Percentiles rank a stretch among this genome's conserved stretches.
These are phyloP conservation scores for Rhynchonema sp. DNA, from an alignment of 2,888 invertebrate species.

Conservation along the genomic window DNA sequence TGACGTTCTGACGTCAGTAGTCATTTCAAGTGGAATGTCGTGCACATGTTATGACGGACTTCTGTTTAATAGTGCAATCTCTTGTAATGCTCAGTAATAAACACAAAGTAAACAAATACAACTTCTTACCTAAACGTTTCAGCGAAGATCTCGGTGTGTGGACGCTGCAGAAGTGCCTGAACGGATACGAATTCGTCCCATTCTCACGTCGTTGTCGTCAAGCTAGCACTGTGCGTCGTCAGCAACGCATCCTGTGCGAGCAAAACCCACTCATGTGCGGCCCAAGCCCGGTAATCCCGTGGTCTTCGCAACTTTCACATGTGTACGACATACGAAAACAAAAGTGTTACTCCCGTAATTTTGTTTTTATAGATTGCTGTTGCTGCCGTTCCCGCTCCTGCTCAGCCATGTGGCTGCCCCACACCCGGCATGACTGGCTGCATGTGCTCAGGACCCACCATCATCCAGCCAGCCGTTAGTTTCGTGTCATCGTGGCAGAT, in stretches of 20 bases:
- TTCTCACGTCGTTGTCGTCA: conserved; percentile 20
- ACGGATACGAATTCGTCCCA: conserved; percentile 23
- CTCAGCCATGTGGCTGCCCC: conserved; percentile 2
- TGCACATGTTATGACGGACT: too few species aligned
- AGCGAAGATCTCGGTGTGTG: conserved; percentile 25
- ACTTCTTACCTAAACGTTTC: too few species aligned
- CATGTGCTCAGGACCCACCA: background rate
- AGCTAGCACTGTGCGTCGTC: conserved; percentile 17
- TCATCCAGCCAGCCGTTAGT: conserved; percentile 3
- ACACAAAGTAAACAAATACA: too few species aligned
- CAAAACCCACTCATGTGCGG: background rate
- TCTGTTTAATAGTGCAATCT: too few species aligned
- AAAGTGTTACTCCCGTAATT: too few species aligned
- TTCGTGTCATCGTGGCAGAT: too few species aligned
- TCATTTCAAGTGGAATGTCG: too few species aligned
- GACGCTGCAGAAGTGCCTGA: conserved; percentile 21
- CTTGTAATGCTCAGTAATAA: too few species aligned
- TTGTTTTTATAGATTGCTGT: background rate
- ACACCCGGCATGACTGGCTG: conserved; percentile 13
- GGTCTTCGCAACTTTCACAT: too few species aligned
- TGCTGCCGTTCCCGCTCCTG: background rate
- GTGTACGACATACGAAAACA: too few species aligned
- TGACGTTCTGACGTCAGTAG: too few species aligned
- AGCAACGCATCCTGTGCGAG: conserved; percentile 10
- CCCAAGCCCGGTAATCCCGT: background rate